Evolutionary conservation across 2,797 vertebrate genomes (phyloP).

Genomic region (Hapalemur alaotrensis): DNA sequence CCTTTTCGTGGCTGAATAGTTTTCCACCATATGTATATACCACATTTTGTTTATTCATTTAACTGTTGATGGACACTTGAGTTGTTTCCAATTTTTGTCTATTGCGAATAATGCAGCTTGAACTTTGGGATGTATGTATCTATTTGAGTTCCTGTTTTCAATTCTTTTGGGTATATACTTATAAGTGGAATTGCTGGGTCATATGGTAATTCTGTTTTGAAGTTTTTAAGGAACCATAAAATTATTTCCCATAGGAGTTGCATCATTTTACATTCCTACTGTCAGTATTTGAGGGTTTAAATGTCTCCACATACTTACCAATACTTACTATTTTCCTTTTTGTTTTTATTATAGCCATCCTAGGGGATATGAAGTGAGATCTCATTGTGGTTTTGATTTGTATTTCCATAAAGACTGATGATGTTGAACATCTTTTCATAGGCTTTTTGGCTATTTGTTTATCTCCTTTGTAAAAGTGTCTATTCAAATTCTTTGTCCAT

Average conservation of each 20-base stretch:
- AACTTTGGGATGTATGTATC: neutral
- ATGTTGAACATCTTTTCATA: neutral
- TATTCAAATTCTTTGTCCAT: neutral
- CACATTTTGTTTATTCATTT: neutral
- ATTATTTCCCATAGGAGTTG: neutral
- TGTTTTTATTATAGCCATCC: neutral
- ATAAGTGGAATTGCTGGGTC: neutral
- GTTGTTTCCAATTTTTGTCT: neutral
- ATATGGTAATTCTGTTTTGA: neutral
- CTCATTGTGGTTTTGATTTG: neutral
- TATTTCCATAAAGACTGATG: neutral
- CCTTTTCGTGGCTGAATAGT: neutral
- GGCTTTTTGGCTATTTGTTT: neutral
- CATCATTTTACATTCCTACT: neutral
- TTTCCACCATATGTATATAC: neutral
- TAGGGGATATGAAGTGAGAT: neutral
- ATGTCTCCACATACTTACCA: neutral
- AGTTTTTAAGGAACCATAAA: neutral
- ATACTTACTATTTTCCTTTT: neutral
- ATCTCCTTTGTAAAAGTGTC: constrained; percentile 1
- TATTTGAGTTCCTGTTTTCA: neutral
- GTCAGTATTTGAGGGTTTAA: neutral
- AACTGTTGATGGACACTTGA: neutral
- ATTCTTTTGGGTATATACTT: neutral
- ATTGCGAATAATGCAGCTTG: neutral